Evolutionary conservation across 2,113 vertebrate species (phyloP).

Genomic region (Calidris pugnax): DNA sequence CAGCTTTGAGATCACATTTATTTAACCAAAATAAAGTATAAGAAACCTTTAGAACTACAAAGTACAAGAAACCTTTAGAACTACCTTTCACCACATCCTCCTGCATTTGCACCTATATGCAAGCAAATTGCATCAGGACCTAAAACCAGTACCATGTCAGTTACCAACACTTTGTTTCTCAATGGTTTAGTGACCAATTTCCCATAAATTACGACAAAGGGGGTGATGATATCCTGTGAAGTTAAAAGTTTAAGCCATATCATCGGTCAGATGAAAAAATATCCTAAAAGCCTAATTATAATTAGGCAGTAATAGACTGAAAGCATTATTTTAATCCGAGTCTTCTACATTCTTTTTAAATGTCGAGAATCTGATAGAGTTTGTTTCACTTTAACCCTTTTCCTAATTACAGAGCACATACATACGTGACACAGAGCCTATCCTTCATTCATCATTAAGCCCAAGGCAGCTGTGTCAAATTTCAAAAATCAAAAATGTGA

Average conservation of each 20-base stretch:
- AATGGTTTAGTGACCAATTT: background rate
- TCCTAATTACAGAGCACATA: background rate
- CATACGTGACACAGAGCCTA: background rate
- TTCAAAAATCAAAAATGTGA: background rate
- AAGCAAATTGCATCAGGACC: background rate
- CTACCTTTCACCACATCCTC: background rate
- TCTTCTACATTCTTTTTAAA: background rate
- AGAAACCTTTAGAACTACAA: background rate
- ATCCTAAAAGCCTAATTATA: background rate
- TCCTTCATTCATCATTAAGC: background rate
- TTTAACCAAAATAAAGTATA: background rate
- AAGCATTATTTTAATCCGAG: background rate
- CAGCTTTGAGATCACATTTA: background rate
- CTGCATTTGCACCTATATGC: background rate
- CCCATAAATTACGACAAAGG: background rate
- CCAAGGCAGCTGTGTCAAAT: background rate
- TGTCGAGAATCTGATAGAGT: accelerated
- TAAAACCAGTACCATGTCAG: background rate
- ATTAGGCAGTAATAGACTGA: background rate
- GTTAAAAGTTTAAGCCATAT: background rate
- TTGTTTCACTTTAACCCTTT: background rate
- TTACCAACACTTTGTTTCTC: background rate
- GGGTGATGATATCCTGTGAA: background rate
- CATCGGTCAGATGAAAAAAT: background rate
- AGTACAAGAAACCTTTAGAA: background rate